Evolutionary conservation across 2,113 vertebrate genomes (phyloP).

Genomic region (Platycercus adscitus): DNA sequence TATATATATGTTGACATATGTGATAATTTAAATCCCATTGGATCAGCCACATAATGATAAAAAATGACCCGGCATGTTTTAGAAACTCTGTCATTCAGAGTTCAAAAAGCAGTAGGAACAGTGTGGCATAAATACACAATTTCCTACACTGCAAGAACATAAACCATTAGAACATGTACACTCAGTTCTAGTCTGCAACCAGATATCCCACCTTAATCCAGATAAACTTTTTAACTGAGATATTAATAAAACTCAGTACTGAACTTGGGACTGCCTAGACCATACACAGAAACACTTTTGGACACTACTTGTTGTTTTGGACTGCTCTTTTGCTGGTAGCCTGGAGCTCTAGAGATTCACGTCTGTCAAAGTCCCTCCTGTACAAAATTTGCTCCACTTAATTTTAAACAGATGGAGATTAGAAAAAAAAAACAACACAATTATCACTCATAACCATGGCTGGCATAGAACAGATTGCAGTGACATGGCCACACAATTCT

Average conservation of each 20-base stretch:
- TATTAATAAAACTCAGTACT: background rate
- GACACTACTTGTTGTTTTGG: background rate
- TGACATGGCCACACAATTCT: conserved; percentile 7
- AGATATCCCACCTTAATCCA: background rate
- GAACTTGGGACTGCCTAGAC: background rate
- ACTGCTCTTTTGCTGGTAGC: background rate
- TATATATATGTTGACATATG: background rate
- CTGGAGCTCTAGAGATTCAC: background rate
- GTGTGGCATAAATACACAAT: background rate
- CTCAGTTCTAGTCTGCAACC: background rate
- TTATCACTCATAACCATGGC: background rate
- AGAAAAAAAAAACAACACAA: background rate
- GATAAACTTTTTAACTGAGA: background rate
- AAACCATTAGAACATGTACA: background rate
- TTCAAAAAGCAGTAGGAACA: background rate
- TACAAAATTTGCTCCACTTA: background rate
- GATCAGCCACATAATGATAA: background rate
- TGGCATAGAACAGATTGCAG: background rate
- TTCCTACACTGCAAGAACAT: background rate
- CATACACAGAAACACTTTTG: background rate
- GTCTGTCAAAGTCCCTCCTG: background rate
- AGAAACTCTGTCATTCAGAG: background rate
- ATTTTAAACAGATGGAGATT: background rate
- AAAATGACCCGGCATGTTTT: background rate
- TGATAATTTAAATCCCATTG: background rate